These are phyloP conservation scores for Ashinkailepas kermadecensis DNA, from an alignment of 2,888 invertebrate genomes.

Conservation along the genomic window DNA sequence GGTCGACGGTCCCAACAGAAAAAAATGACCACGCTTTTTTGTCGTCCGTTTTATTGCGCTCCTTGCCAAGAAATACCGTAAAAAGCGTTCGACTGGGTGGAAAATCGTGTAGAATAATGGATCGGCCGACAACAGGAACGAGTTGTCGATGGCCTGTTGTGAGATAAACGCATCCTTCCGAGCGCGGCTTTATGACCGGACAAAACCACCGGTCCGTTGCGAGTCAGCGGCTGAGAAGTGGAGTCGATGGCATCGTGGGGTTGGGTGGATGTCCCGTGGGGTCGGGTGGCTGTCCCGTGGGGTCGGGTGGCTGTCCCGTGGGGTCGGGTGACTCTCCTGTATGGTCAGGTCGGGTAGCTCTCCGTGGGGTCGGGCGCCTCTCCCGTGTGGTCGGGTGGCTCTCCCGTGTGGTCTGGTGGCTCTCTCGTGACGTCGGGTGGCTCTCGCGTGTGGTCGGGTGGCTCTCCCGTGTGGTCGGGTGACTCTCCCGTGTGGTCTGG, in stretches of 20 bases:
- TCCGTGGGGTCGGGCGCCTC: no score
- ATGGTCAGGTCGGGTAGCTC: no score
- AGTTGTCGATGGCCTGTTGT: slow-evolving; percentile 14
- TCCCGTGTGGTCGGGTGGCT: no score
- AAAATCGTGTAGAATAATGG: slow-evolving; percentile 11
- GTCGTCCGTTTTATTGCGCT: not conserved
- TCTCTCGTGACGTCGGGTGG: no score
- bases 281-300: not conserved
- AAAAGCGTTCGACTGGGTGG: slow-evolving; percentile 1
- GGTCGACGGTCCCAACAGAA: not conserved
- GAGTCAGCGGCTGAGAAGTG: not conserved
- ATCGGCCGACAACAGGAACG: not conserved
- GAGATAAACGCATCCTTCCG: slow-evolving; percentile 17
- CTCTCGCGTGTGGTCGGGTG: no score
- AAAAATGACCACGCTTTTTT: slow-evolving; percentile 15
- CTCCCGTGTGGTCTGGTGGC: no score
- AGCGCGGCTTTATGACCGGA: not conserved
- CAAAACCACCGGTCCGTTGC: not conserved
- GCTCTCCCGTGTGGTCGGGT: no score
- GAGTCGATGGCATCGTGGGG: not conserved
- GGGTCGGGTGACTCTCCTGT: no score
- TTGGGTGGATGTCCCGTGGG: no score
- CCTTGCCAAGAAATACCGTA: not conserved
- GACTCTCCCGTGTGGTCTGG: no score
- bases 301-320: no score